A percentile compares a stretch with the other conserved stretches of the same genome.
These are phyloP conservation scores for Scalopus aquaticus DNA, from an alignment of 2,113 vertebrate genomes.

Conservation along the genomic window DNA sequence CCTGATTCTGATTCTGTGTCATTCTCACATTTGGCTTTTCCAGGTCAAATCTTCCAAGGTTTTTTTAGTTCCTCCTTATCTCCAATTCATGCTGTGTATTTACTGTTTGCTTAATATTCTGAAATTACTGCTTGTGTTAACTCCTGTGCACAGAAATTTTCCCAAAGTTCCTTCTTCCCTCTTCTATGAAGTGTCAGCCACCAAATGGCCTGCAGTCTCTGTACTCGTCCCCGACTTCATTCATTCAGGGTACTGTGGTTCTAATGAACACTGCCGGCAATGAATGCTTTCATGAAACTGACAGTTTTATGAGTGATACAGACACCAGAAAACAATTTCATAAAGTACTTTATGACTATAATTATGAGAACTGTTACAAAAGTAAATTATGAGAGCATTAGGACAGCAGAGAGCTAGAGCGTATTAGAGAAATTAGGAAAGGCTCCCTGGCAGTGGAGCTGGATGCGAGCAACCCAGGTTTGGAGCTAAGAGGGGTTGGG, in stretches of 20 bases:
- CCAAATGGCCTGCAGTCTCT: neutral
- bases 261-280: neutral
- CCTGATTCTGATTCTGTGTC: neutral
- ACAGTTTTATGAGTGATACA: neutral
- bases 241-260: too few relatives aligned
- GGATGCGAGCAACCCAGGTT: neutral
- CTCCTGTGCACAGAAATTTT: neutral
- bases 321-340: neutral
- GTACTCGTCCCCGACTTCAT: too few relatives aligned
- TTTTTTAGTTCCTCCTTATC: neutral
- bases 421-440: neutral
- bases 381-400: neutral
- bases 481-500: neutral
- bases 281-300: neutral
- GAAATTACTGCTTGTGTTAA: neutral
- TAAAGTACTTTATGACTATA: neutral
- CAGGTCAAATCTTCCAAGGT: neutral
- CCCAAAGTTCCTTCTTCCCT: neutral
- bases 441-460: neutral
- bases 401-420: neutral
- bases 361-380: neutral
- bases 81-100: neutral
- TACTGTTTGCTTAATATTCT: neutral
- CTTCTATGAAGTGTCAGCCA: neutral
- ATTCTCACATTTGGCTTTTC: neutral